These are phyloP conservation scores for Platygyra sinensis DNA, from an alignment of 64 coral and sea anemone species.

Conservation along the genomic window DNA sequence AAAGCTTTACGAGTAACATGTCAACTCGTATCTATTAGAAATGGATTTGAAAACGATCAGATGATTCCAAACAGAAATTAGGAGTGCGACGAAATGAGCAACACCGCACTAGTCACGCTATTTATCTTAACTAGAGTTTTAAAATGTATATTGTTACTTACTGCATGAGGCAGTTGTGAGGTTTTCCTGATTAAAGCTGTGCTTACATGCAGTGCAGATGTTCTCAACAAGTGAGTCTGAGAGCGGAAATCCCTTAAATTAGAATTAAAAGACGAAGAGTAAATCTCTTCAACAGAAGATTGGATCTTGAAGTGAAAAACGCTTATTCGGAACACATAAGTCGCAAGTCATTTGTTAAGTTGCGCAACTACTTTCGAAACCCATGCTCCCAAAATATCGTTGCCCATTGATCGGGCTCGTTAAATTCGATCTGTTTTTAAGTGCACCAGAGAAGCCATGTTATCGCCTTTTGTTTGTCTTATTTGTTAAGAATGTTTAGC, in stretches of 20 bases:
- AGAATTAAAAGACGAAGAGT: background rate
- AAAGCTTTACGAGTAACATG: background rate
- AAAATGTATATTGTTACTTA: background rate
- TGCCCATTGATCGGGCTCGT: background rate
- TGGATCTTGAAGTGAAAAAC: background rate
- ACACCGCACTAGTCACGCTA: background rate
- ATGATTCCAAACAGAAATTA: background rate
- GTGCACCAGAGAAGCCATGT: background rate
- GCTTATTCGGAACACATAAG: background rate
- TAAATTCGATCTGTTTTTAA: background rate
- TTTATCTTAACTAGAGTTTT: background rate
- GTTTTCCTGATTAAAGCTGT: background rate
- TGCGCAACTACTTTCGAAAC: background rate
- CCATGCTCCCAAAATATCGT: background rate
- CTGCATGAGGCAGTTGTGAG: background rate
- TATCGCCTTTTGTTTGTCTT: slow-evolving; percentile 1
- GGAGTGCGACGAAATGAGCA: background rate
- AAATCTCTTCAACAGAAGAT: background rate
- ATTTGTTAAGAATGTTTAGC: slow-evolving; percentile 2
- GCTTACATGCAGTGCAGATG: slow-evolving; percentile 18
- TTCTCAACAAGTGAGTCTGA: background rate
- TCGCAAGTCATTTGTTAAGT: background rate
- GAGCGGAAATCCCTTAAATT: background rate
- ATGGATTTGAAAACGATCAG: background rate
- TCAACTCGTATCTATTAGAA: background rate